Evolutionary conservation across 2,113 vertebrate species (phyloP).

Genomic region (Pyxicephalus adspersus): DNA sequence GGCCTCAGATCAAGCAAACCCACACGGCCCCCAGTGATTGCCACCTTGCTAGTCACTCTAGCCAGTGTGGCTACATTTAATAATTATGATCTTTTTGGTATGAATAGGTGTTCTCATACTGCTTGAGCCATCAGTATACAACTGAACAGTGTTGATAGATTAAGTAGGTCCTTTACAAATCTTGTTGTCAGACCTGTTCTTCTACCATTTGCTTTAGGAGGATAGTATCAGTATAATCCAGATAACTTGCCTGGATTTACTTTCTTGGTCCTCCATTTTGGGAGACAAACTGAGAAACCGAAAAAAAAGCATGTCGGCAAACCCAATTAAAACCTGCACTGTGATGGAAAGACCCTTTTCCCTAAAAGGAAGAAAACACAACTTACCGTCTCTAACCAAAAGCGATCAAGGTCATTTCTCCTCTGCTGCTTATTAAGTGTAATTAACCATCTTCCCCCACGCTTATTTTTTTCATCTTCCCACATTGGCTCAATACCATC

Average conservation of each 20-base stretch:
- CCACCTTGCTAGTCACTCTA: too few species aligned
- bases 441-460: conserved; percentile 94
- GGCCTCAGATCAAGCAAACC: too few species aligned
- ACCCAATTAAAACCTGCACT: too few species aligned
- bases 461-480: conserved; percentile 94
- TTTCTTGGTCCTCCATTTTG: conserved; percentile 79
- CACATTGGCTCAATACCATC: conserved; percentile 98
- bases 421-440: conserved; percentile 96
- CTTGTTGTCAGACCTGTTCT: conserved; percentile 78
- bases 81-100: conserved; percentile 6
- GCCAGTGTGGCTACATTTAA: too few species aligned
- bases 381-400: conserved; percentile 96
- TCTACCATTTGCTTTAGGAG: conserved; percentile 80
- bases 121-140: too few species aligned
- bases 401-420: conserved; percentile 91
- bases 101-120: not conserved
- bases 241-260: conserved; percentile 69
- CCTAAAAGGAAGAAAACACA: too few species aligned
- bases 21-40: too few species aligned
- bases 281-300: not conserved
- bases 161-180: conserved; percentile 72
- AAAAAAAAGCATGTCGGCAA: too few species aligned
- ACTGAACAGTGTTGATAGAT: conserved; percentile 69
- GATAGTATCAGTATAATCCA: conserved; percentile 74
- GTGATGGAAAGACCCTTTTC: too few species aligned